A percentile compares a stretch with the other conserved stretches of the same genome.
Evolutionary conservation across 2,113 vertebrate species (phyloP).

Genomic region (Anseranas semipalmata): DNA sequence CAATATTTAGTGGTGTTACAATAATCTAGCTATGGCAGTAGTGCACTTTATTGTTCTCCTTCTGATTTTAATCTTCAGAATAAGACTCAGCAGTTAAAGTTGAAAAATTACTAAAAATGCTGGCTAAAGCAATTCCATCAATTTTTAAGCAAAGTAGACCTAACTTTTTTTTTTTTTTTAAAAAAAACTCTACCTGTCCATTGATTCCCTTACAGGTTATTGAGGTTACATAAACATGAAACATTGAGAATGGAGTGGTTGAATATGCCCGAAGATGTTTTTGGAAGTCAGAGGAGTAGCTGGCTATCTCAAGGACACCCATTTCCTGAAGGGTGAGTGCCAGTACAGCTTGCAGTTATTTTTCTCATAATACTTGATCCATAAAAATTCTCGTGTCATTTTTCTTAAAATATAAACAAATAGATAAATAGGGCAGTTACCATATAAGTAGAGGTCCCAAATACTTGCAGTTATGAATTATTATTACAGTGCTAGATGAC

Average conservation of each 20-base stretch:
- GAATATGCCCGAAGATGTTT: constrained; percentile 37
- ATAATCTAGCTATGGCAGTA: constrained; percentile 19
- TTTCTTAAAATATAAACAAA: not conserved
- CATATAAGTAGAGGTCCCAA: not conserved
- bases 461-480: not conserved
- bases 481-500: not conserved
- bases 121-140: constrained; percentile 9
- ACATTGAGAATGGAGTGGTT: constrained; percentile 5
- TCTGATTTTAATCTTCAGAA: constrained; percentile 51
- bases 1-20: constrained; percentile 48
- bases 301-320: constrained; percentile 6
- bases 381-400: constrained; percentile 36
- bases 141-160: constrained; percentile 22
- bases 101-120: not conserved
- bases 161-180: not conserved
- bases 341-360: constrained; percentile 45
- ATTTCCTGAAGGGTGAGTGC: not conserved
- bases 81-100: constrained; percentile 47
- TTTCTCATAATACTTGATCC: constrained; percentile 49
- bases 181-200: constrained; percentile 20
- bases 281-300: constrained; percentile 53
- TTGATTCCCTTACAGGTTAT: constrained; percentile 38
- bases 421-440: not conserved
- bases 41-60: constrained; percentile 35
- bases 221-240: constrained; percentile 44